These are phyloP conservation scores for Zapornia atra DNA, from an alignment of 2,113 vertebrate species.

Conservation along the genomic window DNA sequence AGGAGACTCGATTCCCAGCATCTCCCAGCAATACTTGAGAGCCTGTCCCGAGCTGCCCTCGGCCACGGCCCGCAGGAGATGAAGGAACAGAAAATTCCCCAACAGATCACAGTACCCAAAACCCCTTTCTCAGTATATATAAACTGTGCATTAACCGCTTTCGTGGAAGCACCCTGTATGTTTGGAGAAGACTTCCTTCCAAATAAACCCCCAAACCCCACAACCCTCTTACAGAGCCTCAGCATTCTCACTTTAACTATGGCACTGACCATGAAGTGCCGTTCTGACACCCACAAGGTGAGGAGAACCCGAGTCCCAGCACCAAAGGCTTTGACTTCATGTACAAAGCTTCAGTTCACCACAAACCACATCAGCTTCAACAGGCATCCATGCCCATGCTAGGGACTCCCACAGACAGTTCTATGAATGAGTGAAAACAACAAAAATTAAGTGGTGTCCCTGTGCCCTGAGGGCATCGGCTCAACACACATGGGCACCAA, in stretches of 20 bases:
- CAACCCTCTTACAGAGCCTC: not conserved
- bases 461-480: accelerated
- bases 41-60: not conserved
- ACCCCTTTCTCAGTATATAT: not conserved
- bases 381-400: not conserved
- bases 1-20: not conserved
- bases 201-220: not conserved
- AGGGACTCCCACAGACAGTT: not conserved
- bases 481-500: not conserved
- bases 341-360: not conserved
- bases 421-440: not conserved
- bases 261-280: too few species aligned
- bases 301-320: not conserved
- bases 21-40: not conserved
- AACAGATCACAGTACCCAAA: not conserved
- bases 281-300: not conserved
- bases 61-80: slow-evolving; percentile 1
- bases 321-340: not conserved
- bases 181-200: not conserved
- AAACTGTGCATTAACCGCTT: not conserved
- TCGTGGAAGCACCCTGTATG: not conserved
- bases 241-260: not conserved
- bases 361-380: not conserved
- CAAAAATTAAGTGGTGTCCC: not conserved
- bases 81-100: not conserved